phyloP scores from a whole-genome alignment of 1,140 invertebrate genomes.

The Helicoverpa zea region DNA sequence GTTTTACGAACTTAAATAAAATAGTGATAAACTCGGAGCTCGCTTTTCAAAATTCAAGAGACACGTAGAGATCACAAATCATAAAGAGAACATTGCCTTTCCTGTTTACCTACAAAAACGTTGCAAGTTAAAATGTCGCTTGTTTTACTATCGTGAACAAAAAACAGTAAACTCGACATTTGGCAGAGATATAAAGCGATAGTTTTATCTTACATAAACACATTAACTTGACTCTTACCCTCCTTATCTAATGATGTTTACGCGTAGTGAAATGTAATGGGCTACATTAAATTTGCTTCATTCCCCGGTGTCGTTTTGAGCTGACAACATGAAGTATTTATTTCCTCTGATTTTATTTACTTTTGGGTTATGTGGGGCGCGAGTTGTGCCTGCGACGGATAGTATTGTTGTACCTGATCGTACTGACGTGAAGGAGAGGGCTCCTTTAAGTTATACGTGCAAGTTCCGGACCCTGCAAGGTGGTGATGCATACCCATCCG shows the following conservation, averaged over 20 bases:
- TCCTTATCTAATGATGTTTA: constrained; percentile 54
- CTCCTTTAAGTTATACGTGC: constrained; percentile 48
- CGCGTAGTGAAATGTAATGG: constrained; percentile 29
- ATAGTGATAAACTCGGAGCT: no score
- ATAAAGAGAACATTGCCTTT: constrained; percentile 15
- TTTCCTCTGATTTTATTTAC: constrained; percentile 49
- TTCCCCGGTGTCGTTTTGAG: constrained; percentile 25
- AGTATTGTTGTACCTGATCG: constrained; percentile 6
- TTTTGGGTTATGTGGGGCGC: constrained; percentile 42
- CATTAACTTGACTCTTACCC: constrained; percentile 54
- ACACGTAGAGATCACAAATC: constrained; percentile 5
- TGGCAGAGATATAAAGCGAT: constrained; percentile 33
- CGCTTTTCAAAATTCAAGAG: neutral
- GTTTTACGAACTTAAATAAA: no score
- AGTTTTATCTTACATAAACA: constrained; percentile 51
- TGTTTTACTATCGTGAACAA: constrained; percentile 29
- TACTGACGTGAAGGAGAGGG: constrained; percentile 10
- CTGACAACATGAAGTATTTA: constrained; percentile 58
- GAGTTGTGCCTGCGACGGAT: constrained; percentile 54
- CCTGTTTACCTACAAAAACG: constrained; percentile 27
- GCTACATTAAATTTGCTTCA: constrained; percentile 49
- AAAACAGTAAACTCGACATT: constrained; percentile 28
- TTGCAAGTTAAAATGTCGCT: neutral
- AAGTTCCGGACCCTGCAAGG: constrained; percentile 52
- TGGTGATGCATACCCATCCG: constrained; percentile 58